phyloP scores from a whole-genome alignment of 1,140 invertebrate species.

The Drosophila fuyamai region DNA sequence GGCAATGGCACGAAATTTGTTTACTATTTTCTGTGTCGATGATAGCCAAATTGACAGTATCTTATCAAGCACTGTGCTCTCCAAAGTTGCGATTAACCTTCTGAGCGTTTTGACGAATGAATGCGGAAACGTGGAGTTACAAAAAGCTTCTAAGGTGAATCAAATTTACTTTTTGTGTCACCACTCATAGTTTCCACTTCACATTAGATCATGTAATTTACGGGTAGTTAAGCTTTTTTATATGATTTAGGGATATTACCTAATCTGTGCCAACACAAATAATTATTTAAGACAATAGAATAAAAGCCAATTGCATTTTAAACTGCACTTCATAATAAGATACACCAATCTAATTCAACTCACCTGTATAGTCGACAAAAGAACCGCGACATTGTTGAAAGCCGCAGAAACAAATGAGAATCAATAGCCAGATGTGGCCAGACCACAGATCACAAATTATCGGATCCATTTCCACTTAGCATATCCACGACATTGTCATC shows the following conservation, averaged over 20 bases:
- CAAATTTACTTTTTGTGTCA: too few species aligned
- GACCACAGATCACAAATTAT: conserved; percentile 36
- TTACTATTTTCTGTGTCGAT: conserved; percentile 35
- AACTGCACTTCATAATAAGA: too few species aligned
- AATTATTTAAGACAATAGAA: too few species aligned
- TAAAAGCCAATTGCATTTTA: too few species aligned
- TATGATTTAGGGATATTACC: too few species aligned
- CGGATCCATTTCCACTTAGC: conserved; percentile 36
- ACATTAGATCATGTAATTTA: not conserved
- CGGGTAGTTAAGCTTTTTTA: too few species aligned
- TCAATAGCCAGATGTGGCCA: conserved; percentile 42
- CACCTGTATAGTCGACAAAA: conserved; percentile 71
- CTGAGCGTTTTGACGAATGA: conserved; percentile 34
- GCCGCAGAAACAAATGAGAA: conserved; percentile 37
- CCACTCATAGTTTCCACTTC: too few species aligned
- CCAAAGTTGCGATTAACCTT: conserved; percentile 46
- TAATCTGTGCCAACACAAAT: too few species aligned
- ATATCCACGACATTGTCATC: conserved; percentile 20
- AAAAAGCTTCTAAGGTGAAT: not conserved
- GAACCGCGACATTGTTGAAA: conserved; percentile 7
- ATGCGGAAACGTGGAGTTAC: conserved; percentile 23
- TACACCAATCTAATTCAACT: not conserved
- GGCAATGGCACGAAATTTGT: conserved; percentile 38
- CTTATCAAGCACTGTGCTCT: conserved; percentile 48
- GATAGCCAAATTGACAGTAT: conserved; percentile 60